Percentiles rank a stretch among this genome's conserved stretches.
phyloP scores from a whole-genome alignment of 2,888 invertebrate species.

The Ormyrus rosae region DNA sequence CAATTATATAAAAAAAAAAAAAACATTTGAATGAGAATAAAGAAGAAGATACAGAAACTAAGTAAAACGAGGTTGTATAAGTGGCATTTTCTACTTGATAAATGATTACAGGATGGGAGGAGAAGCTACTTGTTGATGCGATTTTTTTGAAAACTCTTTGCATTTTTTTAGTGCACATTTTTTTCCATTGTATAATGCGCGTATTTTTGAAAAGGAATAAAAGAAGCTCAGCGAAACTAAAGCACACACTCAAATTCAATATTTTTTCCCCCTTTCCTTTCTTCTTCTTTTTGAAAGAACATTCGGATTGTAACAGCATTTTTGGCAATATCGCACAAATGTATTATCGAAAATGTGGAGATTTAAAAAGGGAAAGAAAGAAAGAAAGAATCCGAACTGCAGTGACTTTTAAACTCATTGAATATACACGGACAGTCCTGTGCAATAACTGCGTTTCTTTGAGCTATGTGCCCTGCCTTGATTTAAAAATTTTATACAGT shows the following conservation, averaged over 20 bases:
- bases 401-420: slow-evolving; percentile 29
- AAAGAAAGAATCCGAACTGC: slow-evolving; percentile 33
- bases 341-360: slow-evolving; percentile 28
- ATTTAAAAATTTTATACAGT: slow-evolving; percentile 58
- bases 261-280: slow-evolving; percentile 4
- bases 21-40: slow-evolving; percentile 24
- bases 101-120: slow-evolving; percentile 12
- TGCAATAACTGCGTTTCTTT: slow-evolving; percentile 58
- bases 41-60: slow-evolving; percentile 21
- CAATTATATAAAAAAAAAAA: slow-evolving; percentile 10
- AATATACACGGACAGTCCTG: slow-evolving; percentile 54
- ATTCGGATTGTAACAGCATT: slow-evolving; percentile 19
- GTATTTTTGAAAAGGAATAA: slow-evolving; percentile 58
- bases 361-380: slow-evolving; percentile 26
- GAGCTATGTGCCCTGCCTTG: slow-evolving; percentile 57
- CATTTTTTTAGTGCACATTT: slow-evolving; percentile 63
- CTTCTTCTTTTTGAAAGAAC: slow-evolving; percentile 8
- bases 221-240: background rate
- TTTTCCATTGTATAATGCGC: slow-evolving; percentile 62
- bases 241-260: background rate
- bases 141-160: slow-evolving; percentile 48
- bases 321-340: slow-evolving; percentile 43
- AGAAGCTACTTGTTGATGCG: slow-evolving; percentile 52
- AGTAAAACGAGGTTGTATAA: slow-evolving; percentile 46
- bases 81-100: slow-evolving; percentile 57